Base-by-base conservation (phyloP, 2,888 invertebrate species). In the Spilosoma lubricipeda region DNA sequence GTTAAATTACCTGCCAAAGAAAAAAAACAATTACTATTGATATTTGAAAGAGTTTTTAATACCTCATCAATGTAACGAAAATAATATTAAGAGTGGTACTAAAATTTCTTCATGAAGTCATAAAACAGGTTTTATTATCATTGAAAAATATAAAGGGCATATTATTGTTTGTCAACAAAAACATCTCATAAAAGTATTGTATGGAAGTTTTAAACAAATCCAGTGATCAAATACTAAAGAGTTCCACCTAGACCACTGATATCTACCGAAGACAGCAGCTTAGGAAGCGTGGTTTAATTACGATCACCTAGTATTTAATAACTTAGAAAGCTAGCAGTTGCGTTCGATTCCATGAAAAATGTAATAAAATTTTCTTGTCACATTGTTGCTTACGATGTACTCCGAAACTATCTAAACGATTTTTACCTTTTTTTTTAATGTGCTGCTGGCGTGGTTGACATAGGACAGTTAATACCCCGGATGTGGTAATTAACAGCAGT, bases 321-420 rank as follows among this genome's bases (percentile, higher is more conserved):
- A 85, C 86, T 48, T 87, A 77, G 77, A 82, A 81, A 81, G 85
- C 86, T 87, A 90, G 87, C 88, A 88, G 87, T 3, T 33, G 33
- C 33, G 1, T 33, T 88, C 88, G 88, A 87, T 89, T 87, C 81
- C 75, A 81, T 77, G 70, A 73, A 75, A 75, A 81, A 75, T 76
- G 70, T 78, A 75, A 11, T 36, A 36, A 5, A 36, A 36, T 36
- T 36, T 36, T 36, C 36, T 36, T 36, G 36, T 36, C 36, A 36
- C 4, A 36, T 36, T 36, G 36, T 7, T 36, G 36, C 36, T 36
- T 7, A 36, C 2, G 36, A 36, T 36, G 36, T 5, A 36, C 36
- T 36, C 36, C 7, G 36, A 36, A 36, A 36, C 36, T 36, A 36
- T 36, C 36, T 36, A 36, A 36, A 36, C 36, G 36, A 36, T 36